Evolutionary conservation across 2,113 vertebrate genomes (phyloP).

Genomic region (Astatoreochromis straeleni): DNA sequence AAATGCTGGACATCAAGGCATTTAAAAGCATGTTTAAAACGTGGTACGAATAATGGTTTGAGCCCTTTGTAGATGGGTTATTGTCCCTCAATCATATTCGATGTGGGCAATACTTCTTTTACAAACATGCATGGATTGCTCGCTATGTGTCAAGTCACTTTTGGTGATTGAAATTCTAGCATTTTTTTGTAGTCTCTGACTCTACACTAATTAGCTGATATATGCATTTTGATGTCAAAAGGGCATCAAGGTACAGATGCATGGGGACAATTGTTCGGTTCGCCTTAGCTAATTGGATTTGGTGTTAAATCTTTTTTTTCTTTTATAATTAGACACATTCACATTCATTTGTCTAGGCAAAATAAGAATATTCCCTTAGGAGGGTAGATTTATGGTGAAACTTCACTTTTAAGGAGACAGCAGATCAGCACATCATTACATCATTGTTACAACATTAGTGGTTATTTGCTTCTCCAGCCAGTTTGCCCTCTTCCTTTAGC

Average conservation of each 20-base stretch:
- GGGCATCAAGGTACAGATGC: neutral
- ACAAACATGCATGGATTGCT: no score
- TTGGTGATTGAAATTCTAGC: no score
- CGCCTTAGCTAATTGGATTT: neutral
- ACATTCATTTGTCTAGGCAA: neutral
- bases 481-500: neutral
- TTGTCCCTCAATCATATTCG: no score
- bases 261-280: neutral
- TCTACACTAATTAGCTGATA: no score
- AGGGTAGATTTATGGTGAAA: neutral
- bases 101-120: no score
- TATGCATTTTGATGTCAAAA: neutral
- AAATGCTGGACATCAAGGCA: no score
- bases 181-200: no score
- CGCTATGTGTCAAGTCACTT: no score
- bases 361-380: neutral
- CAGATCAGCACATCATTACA: neutral
- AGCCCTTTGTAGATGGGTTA: no score
- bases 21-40: no score
- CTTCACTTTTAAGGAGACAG: neutral
- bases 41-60: no score
- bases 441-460: neutral
- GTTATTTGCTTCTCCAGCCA: neutral
- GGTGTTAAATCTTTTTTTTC: neutral
- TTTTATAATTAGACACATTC: neutral